Evolutionary conservation across 2,797 vertebrate genomes (phyloP), one percentile per base, ranked within the genome.

Genomic region (Prunella strophiata): DNA sequence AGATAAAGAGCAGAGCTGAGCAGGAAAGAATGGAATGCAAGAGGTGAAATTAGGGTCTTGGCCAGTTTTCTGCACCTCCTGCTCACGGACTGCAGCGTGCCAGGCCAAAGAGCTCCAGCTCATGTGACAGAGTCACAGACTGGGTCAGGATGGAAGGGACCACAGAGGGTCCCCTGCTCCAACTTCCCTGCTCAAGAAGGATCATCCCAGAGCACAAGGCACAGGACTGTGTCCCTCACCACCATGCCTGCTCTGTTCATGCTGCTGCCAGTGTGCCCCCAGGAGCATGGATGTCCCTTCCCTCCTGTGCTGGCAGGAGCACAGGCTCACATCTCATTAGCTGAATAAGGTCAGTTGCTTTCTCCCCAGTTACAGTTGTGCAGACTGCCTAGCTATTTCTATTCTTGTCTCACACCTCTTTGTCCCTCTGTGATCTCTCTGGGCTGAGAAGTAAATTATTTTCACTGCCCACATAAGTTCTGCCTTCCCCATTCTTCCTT

Each of bases 71-170:
- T n/a, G 51, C 61, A 47, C 36, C 6, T 75, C 40, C 40, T 75
- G 22, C n/a, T 50, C 5, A 0, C 1, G 4, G 38, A 20, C 21
- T 34, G 25, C 12, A 7, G 38, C 1, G 5, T 57, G 47, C 21
- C 55, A 70, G 65, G 70, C 29, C n/a, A 80, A 34, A n/a, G 70
- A 52, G 27, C 42, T 65, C 22, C 61, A 70, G 91, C 16, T 38
- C 3, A 0, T 45, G 54, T 29, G 43, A 19, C 30, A 50, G 45
- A 59, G 25, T 32, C 66, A 32, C 36, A 50, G 74, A 62, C 43
- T 3, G 9, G 58, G 36, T 36, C 36, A 51, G 58, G 66, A n/a
- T 57, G 58, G 36, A 36, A 51, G 16, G 19, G 16, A 65, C 32
- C 0, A 2, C 43, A 57, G 8, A 0, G 1, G 10, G 4, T 27